Evolutionary conservation across 1,140 invertebrate genomes (phyloP).

Genomic region (Lutraria rhynchaena): DNA sequence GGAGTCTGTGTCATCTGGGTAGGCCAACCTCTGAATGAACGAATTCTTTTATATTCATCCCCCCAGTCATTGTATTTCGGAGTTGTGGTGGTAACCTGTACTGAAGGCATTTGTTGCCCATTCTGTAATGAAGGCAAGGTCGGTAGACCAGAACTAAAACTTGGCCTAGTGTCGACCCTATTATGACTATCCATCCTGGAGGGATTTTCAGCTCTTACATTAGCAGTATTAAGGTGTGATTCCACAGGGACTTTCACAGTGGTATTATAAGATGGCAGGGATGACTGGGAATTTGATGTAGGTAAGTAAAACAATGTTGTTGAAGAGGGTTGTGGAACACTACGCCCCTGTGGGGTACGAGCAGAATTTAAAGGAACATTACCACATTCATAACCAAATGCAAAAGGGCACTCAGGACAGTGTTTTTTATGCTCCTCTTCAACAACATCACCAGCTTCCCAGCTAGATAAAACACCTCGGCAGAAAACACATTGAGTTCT

Average conservation of each 20-base stretch:
- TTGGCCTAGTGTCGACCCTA: background rate
- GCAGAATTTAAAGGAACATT: conserved; percentile 28
- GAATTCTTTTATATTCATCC: conserved; percentile 86
- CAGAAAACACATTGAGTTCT: conserved; percentile 94
- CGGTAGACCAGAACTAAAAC: background rate
- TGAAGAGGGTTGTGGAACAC: background rate
- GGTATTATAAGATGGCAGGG: conserved; percentile 27
- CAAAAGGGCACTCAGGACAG: conserved; percentile 88
- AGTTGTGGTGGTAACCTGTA: conserved; percentile 54
- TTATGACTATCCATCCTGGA: background rate
- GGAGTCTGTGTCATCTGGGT: conserved; percentile 86
- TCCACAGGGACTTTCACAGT: conserved; percentile 41
- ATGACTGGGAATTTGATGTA: background rate
- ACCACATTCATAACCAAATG: conserved; percentile 81
- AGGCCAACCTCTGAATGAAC: conserved; percentile 86
- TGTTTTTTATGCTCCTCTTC: conserved; percentile 89
- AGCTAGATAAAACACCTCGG: conserved; percentile 88
- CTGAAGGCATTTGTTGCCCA: conserved; percentile 15
- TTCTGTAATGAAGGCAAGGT: conserved; percentile 16
- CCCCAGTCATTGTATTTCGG: conserved; percentile 79
- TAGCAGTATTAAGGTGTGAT: background rate
- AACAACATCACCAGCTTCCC: conserved; percentile 89
- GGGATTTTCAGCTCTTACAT: conserved; percentile 4
- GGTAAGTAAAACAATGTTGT: background rate
- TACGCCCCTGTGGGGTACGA: too few species aligned